phyloP scores from a whole-genome alignment of 2,888 invertebrate species.

The Ormyrus rosae region DNA sequence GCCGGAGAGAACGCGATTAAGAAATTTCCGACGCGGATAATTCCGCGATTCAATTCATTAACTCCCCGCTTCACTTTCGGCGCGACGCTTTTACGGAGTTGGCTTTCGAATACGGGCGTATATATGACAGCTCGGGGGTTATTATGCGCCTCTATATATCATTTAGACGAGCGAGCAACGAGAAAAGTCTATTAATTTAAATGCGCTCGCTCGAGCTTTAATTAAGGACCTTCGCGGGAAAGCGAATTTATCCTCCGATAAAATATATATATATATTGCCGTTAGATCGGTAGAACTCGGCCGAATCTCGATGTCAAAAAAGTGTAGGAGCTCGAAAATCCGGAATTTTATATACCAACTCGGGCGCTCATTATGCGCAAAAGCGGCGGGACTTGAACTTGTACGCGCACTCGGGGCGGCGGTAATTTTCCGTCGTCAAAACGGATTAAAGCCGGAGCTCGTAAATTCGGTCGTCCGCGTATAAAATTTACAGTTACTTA shows the following conservation, averaged over 20 bases:
- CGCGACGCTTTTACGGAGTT: conserved; percentile 27
- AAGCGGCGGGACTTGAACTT: no score
- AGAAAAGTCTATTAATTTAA: conserved; percentile 28
- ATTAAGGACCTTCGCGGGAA: conserved; percentile 6
- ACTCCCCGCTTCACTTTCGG: conserved; percentile 9
- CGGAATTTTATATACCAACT: no score
- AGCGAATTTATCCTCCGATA: conserved; percentile 1
- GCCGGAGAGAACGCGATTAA: conserved; percentile 31
- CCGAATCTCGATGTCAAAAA: no score
- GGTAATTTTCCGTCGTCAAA: no score
- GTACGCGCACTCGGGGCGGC: no score
- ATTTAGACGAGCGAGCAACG: neutral
- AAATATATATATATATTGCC: neutral
- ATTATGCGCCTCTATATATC: no score
- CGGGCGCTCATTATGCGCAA: no score
- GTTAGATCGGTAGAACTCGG: no score
- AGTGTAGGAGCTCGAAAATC: no score
- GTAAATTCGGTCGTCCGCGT: no score
- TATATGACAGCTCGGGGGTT: neutral
- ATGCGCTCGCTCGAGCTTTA: conserved; percentile 14
- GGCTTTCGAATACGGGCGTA: neutral
- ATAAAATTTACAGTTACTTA: no score
- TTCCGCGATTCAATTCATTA: conserved; percentile 41
- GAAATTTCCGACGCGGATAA: conserved; percentile 38
- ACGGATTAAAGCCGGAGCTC: no score